Conservation (phyloP, 2,888 invertebrate species). For the Andrena trimmerana region DNA sequence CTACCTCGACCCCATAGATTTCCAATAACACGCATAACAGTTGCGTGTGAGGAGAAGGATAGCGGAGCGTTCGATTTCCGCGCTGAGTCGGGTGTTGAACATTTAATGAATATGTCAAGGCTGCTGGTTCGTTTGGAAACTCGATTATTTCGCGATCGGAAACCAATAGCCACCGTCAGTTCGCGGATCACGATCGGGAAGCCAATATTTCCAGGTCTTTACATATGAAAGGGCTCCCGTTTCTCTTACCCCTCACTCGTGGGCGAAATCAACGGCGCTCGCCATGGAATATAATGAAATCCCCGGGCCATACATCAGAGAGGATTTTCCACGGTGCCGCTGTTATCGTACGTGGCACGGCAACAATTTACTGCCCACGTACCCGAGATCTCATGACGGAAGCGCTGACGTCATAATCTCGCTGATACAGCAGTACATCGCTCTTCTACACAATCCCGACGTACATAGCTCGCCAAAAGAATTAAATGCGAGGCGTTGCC, state of each 20-base stretch:
- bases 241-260: neutral
- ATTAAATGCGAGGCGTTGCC: neutral
- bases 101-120: slow-evolving; percentile 34
- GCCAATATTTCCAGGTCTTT: slow-evolving; percentile 7
- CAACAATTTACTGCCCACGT: slow-evolving; percentile 43
- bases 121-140: slow-evolving; percentile 16
- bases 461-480: neutral
- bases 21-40: neutral
- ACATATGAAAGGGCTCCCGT: slow-evolving; percentile 6
- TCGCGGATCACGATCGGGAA: slow-evolving; percentile 4
- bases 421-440: slow-evolving; percentile 13
- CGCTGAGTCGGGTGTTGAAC: slow-evolving; percentile 16
- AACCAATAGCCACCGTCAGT: slow-evolving; percentile 23
- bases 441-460: neutral
- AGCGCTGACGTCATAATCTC: slow-evolving; percentile 38
- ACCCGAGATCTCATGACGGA: slow-evolving; percentile 35
- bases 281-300: slow-evolving; percentile 8
- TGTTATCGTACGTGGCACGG: slow-evolving; percentile 19
- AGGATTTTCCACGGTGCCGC: slow-evolving; percentile 31
- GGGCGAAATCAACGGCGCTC: neutral
- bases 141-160: slow-evolving; percentile 22
- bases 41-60: neutral
- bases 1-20: neutral
- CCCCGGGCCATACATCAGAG: slow-evolving; percentile 14
- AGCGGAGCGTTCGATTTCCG: neutral